Evolutionary conservation across 2,113 vertebrate species (phyloP), one percentile per base, ranked within the genome.

Genomic region (Glaucidium brasilianum): DNA sequence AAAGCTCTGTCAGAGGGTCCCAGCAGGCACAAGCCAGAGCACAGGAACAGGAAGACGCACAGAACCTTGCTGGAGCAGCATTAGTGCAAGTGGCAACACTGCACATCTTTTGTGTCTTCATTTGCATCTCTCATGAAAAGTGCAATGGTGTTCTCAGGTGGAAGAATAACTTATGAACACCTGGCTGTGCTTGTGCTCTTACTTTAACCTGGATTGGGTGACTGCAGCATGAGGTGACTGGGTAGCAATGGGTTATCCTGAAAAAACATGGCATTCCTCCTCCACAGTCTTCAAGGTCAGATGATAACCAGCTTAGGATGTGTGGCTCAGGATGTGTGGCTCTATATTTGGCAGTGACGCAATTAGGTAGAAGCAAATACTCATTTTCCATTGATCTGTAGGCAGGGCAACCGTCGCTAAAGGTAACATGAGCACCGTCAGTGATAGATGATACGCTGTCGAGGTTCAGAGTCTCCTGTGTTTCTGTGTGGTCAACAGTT

Each of bases 231-330:
- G 56, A 85, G 12, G 22, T 50, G 47, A 83, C 39, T 20, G 29
- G 29, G 49, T 50, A 83, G 58, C 35, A 76, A 43, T 11, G 29
- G 26, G 29, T 25, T 62, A 20, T 62, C 63, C 64, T 7, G 12
- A 23, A 5, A 77, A 34, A 53, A 16, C 15, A 15, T 4, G 11
- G 41, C 19, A 68, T 63, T 50, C 30, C 15, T 49, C 37, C 35
- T 86, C 53, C 76, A 26, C 6, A 69, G 37, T 32, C 68, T 77
- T 91, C 79, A 96, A 91, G 86, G 91, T 92, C 83, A 80, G 72
- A 37, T 3, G 12, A 56, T 30, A 68, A 66, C 50, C 26, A 9
- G 39, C 37, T 95, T 63, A 50, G 55, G 52, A 69, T 1, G 0
- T 5, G 32, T 41, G 50, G 6, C 25, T 92, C 83, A 50, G 55